These are phyloP conservation scores for Gasteruption jaculator DNA, from an alignment of 2,888 invertebrate genomes.

Conservation along the genomic window DNA sequence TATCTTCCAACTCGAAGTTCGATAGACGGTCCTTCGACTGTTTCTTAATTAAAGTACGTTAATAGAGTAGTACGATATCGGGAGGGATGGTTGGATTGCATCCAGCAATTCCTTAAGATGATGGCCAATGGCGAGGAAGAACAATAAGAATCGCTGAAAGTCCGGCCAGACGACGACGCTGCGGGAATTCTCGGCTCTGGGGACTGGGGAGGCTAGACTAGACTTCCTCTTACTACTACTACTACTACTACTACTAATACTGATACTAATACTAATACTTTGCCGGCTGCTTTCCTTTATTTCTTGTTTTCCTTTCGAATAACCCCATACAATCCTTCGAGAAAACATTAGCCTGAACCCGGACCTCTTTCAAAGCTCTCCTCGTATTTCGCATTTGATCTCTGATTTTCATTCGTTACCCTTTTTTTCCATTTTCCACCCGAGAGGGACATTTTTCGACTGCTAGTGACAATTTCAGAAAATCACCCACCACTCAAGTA, in stretches of 20 bases:
- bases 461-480: too few species aligned
- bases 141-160: conserved; percentile 25
- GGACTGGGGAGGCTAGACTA: conserved; percentile 17
- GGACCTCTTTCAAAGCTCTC: too few species aligned
- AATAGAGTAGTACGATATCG: conserved; percentile 12
- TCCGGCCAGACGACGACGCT: conserved; percentile 24
- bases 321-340: conserved; percentile 14
- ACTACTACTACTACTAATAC: conserved; percentile 8
- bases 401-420: too few species aligned
- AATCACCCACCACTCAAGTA: too few species aligned
- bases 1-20: too few species aligned
- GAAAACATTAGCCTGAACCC: conserved; percentile 24
- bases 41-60: conserved; percentile 23
- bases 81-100: too few species aligned
- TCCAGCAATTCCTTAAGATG: too few species aligned
- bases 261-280: conserved; percentile 8
- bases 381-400: too few species aligned
- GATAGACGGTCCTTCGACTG: too few species aligned
- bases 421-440: too few species aligned
- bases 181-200: conserved; percentile 6
- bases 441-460: too few species aligned
- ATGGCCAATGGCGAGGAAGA: conserved; percentile 20
- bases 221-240: conserved; percentile 6
- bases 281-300: conserved; percentile 7
- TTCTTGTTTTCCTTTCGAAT: conserved; percentile 9